These are phyloP conservation scores for Pogonomyrmex californicus DNA, from an alignment of 1,140 invertebrate genomes.

Conservation along the genomic window DNA sequence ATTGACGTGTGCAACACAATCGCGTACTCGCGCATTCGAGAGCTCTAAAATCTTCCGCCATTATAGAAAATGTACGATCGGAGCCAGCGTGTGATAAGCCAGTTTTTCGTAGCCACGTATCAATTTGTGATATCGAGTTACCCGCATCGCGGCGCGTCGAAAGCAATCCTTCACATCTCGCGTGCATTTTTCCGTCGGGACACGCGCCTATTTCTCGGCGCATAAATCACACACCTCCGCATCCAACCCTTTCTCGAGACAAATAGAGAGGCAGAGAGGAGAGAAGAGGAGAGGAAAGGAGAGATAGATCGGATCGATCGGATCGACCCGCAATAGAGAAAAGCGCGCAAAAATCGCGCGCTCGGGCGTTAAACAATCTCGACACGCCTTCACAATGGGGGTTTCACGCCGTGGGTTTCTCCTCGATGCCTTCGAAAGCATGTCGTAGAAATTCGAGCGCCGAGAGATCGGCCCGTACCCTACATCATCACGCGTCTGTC, in stretches of 20 bases:
- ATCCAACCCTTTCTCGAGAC: conserved; percentile 26
- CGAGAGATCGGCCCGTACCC: conserved; percentile 27
- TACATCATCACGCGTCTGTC: conserved; percentile 28
- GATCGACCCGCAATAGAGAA: conserved; percentile 14
- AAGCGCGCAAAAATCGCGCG: conserved; percentile 43
- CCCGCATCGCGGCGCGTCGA: conserved; percentile 28
- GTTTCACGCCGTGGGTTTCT: conserved; percentile 17
- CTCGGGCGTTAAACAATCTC: conserved; percentile 41
- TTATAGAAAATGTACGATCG: conserved; percentile 46
- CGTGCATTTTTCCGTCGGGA: conserved; percentile 11
- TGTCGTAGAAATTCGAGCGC: conserved; percentile 16
- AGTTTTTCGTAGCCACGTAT: conserved; percentile 42
- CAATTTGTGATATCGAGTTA: conserved; percentile 58
- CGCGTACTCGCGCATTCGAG: conserved; percentile 2
- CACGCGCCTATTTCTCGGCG: conserved; percentile 37
- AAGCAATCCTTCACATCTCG: conserved; percentile 24
- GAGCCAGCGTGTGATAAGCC: conserved; percentile 15
- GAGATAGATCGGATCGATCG: conserved; percentile 18
- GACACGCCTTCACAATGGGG: conserved; percentile 54
- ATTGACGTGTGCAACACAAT: conserved; percentile 28
- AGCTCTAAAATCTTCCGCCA: conserved; percentile 29
- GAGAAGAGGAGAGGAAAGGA: neutral
- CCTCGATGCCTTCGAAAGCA: conserved; percentile 30
- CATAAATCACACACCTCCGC: conserved; percentile 42
- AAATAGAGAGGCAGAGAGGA: conserved; percentile 1